Percentiles rank a stretch among this genome's conserved stretches.
phyloP scores from a whole-genome alignment of 2,113 vertebrate genomes.

The Arothron firmamentum region DNA sequence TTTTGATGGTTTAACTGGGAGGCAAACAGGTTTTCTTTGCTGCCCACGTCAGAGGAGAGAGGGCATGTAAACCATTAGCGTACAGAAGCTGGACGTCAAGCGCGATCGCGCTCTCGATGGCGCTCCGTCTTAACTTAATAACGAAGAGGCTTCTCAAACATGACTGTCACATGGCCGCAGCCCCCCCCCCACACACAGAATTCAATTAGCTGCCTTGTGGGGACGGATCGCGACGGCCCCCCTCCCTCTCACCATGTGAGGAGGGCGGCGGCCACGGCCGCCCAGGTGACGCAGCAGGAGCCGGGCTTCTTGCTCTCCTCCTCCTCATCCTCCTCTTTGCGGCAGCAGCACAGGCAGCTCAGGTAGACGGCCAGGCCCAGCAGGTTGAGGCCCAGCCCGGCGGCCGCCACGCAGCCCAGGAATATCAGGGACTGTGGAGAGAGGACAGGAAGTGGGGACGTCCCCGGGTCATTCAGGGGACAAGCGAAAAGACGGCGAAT shows the following conservation, averaged over 20 bases:
- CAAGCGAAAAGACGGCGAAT: neutral
- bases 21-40: too few species aligned
- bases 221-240: too few species aligned
- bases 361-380: slow-evolving; percentile 83
- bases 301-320: slow-evolving; percentile 78
- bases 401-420: slow-evolving; percentile 81
- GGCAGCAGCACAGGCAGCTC: slow-evolving; percentile 86
- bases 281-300: slow-evolving; percentile 90
- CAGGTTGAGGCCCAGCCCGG: slow-evolving; percentile 89
- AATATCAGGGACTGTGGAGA: slow-evolving; percentile 83
- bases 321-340: slow-evolving; percentile 69
- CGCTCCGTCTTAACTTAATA: slow-evolving; percentile 39
- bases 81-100: neutral
- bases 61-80: neutral
- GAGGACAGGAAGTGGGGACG: neutral
- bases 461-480: neutral
- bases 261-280: slow-evolving; percentile 83
- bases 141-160: slow-evolving; percentile 11
- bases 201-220: slow-evolving; percentile 41
- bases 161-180: slow-evolving; percentile 44
- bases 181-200: neutral
- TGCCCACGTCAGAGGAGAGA: neutral
- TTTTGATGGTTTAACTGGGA: too few species aligned
- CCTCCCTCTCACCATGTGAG: slow-evolving; percentile 84
- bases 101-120: slow-evolving; percentile 23